Evolutionary conservation across 1,140 invertebrate species (phyloP).

Genomic region (Sitodiplosis mosellana): DNA sequence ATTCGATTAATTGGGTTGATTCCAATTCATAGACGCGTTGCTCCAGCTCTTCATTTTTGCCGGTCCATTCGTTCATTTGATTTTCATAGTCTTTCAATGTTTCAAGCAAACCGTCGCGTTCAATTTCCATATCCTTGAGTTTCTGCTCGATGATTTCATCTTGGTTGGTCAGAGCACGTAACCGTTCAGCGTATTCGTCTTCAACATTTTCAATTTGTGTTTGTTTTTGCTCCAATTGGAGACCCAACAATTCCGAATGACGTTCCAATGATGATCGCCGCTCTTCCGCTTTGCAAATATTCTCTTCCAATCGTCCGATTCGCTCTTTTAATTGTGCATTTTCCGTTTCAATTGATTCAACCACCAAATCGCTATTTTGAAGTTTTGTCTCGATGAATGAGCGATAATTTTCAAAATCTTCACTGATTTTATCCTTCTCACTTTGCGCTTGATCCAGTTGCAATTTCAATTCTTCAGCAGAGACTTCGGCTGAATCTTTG

Average conservation of each 20-base stretch:
- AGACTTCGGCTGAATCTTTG: constrained; percentile 9
- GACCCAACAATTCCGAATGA: constrained; percentile 31
- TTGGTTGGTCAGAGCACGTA: constrained; percentile 31
- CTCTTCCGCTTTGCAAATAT: constrained; percentile 32
- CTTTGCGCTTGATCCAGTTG: constrained; percentile 10
- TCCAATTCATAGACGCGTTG: constrained; percentile 1
- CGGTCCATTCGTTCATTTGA: constrained; percentile 14
- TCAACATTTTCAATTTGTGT: constrained; percentile 33
- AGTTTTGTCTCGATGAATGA: constrained; percentile 37
- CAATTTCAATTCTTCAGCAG: constrained; percentile 15
- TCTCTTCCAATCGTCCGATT: constrained; percentile 37
- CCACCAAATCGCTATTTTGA: constrained; percentile 48
- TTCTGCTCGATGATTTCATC: constrained; percentile 35
- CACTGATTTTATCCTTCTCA: constrained; percentile 26
- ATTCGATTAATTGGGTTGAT: neutral
- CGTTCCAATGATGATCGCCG: constrained; percentile 31
- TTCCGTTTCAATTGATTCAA: constrained; percentile 49
- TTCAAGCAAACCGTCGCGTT: constrained; percentile 34
- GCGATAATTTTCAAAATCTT: constrained; percentile 17
- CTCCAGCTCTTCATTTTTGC: constrained; percentile 18
- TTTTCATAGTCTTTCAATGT: constrained; percentile 28
- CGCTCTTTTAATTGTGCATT: constrained; percentile 38
- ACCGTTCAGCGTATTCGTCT: constrained; percentile 30
- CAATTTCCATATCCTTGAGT: constrained; percentile 29
- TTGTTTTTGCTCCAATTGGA: constrained; percentile 32